Percentiles rank a stretch among this genome's conserved stretches.
These are phyloP conservation scores for Pherbina coryleti DNA, from an alignment of 2,888 invertebrate species.

Conservation along the genomic window DNA sequence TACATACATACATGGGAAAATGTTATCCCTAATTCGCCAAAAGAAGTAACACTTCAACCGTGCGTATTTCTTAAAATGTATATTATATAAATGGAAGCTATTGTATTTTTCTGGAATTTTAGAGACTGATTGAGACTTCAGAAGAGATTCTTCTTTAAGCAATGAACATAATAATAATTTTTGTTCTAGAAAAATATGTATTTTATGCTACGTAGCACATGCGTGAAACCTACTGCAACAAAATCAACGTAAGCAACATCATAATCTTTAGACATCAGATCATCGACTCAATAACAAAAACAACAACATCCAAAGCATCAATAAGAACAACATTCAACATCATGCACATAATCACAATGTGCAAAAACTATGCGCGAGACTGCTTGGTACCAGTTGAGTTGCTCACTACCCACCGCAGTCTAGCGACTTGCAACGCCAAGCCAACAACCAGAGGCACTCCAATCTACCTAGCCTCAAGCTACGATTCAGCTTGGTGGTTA, in stretches of 20 bases:
- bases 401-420: conserved; percentile 22
- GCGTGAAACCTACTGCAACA: neutral
- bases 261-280: neutral
- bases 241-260: neutral
- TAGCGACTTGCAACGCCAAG: neutral
- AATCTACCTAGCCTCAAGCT: neutral
- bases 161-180: no score
- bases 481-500: neutral
- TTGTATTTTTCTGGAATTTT: no score
- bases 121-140: no score
- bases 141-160: no score
- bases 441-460: neutral
- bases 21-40: no score
- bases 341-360: neutral
- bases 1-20: no score
- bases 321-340: neutral
- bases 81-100: no score
- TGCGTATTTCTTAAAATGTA: no score
- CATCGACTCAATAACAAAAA: neutral
- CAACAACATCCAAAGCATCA: neutral
- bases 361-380: conserved; percentile 26
- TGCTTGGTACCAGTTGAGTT: conserved; percentile 34
- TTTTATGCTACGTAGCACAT: neutral
- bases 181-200: neutral
- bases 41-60: no score